These are phyloP conservation scores for Arvicanthis niloticus DNA, from an alignment of 2,113 vertebrate species.

Conservation along the genomic window DNA sequence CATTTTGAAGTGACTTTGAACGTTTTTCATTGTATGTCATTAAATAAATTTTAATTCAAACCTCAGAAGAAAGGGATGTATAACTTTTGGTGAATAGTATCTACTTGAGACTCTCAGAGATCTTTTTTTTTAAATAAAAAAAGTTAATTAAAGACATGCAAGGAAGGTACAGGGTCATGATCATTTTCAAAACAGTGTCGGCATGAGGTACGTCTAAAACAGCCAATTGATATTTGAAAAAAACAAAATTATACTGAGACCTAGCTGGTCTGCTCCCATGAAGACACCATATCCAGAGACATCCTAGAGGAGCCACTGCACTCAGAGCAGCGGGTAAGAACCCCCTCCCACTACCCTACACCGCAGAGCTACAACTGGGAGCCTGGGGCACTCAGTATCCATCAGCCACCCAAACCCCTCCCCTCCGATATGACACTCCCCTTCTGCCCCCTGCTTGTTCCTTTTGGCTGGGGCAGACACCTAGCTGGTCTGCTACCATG, in stretches of 20 bases:
- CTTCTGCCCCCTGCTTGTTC: too few relatives aligned
- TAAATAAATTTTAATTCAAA: constrained; percentile 56
- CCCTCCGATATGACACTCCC: too few relatives aligned
- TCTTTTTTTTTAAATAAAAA: not conserved
- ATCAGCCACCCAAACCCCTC: too few relatives aligned
- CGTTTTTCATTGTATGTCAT: not conserved
- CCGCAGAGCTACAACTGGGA: too few relatives aligned
- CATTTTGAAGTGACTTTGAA: constrained; percentile 49
- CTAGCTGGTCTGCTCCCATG: too few relatives aligned
- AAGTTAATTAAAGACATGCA: not conserved
- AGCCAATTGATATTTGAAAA: constrained; percentile 16
- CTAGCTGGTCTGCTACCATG: too few relatives aligned
- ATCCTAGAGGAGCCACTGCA: too few relatives aligned
- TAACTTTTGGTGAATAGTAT: not conserved
- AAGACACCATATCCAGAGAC: too few relatives aligned
- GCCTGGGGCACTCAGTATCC: too few relatives aligned
- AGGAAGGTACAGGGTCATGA: not conserved
- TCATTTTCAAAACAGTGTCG: not conserved
- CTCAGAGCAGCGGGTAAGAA: too few relatives aligned
- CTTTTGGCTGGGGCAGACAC: too few relatives aligned
- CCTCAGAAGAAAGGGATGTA: constrained; percentile 5
- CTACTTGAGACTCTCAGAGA: not conserved
- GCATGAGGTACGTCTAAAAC: not conserved
- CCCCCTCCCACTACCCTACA: too few relatives aligned
- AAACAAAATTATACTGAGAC: not conserved